These are phyloP conservation scores for Margarornis squamiger DNA, from an alignment of 2,797 vertebrate species.

Conservation along the genomic window DNA sequence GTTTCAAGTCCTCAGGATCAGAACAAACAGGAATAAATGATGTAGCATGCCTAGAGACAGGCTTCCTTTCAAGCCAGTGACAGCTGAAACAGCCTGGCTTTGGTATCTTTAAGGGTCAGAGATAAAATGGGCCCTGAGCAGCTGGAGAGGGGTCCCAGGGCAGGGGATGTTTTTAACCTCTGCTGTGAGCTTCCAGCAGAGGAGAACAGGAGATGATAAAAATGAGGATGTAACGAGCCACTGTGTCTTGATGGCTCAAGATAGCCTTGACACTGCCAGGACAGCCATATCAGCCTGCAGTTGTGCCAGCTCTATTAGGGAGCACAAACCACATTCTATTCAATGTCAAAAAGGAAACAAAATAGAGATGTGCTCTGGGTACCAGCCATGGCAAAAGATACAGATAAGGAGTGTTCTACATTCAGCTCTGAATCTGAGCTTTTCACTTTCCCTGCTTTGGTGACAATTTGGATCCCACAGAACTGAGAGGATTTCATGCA, in stretches of 20 bases:
- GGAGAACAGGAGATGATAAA: background rate
- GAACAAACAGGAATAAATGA: background rate
- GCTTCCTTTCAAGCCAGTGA: background rate
- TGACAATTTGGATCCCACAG: background rate
- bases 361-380: background rate
- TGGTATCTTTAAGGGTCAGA: constrained; percentile 9
- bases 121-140: constrained; percentile 6
- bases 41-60: background rate
- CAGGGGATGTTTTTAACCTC: constrained; percentile 44
- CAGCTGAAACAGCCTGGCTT: constrained; percentile 28
- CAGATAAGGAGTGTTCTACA: background rate
- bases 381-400: background rate
- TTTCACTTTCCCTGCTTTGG: background rate
- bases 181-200: constrained; percentile 10
- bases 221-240: background rate
- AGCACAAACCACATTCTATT: background rate
- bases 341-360: constrained; percentile 5
- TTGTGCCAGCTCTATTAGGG: background rate
- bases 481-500: background rate
- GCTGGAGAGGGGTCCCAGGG: background rate
- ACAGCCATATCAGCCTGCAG: constrained; percentile 3
- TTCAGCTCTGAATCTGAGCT: background rate
- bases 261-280: constrained; percentile 31
- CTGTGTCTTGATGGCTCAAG: background rate
- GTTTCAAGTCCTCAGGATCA: background rate